Evolutionary conservation across 2,797 vertebrate genomes (phyloP).

Genomic region (Pangasius mekongensis): DNA sequence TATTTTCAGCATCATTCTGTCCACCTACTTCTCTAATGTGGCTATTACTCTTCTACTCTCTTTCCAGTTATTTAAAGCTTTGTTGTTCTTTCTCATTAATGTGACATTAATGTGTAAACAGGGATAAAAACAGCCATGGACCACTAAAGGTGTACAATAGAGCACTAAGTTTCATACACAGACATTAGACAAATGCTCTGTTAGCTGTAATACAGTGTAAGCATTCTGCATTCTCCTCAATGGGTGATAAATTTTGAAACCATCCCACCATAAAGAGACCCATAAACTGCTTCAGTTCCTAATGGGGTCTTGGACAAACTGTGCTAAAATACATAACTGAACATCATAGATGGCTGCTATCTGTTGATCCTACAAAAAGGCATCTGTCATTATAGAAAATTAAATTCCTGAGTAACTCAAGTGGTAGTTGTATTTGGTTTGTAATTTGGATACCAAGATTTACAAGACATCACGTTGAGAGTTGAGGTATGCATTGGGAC

Average conservation of each 20-base stretch:
- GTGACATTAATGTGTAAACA: constrained; percentile 4
- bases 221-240: background rate
- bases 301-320: background rate
- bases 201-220: background rate
- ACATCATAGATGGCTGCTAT: background rate
- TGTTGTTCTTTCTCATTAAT: background rate
- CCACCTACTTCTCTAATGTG: background rate
- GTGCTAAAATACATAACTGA: background rate
- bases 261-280: background rate
- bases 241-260: background rate
- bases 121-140: background rate
- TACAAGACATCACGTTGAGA: background rate
- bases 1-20: background rate
- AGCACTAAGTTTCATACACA: background rate
- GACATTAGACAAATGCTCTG: background rate
- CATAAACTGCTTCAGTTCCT: background rate
- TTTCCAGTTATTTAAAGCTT: background rate
- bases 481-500: background rate
- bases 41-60: background rate
- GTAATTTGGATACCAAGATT: background rate
- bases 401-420: background rate
- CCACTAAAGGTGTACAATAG: background rate
- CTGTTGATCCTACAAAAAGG: background rate
- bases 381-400: background rate
- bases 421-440: background rate